Conservation (phyloP, 2,888 invertebrate genomes). For the Empis livida region DNA sequence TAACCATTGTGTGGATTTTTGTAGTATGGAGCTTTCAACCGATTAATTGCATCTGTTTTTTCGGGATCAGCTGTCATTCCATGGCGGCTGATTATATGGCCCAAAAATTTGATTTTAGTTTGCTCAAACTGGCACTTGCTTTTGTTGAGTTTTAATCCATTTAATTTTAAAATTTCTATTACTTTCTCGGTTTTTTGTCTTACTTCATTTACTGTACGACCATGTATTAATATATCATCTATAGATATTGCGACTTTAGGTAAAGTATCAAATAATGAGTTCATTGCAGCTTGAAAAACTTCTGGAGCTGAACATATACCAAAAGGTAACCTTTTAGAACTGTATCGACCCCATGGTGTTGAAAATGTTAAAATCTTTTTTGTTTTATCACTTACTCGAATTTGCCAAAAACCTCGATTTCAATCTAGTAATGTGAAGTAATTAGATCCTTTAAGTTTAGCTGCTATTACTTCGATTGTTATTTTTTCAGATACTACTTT, state of each 20-base stretch:
- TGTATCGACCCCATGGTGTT: neutral
- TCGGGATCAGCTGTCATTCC: conserved; percentile 10
- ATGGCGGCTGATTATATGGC: conserved; percentile 10
- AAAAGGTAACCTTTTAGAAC: neutral
- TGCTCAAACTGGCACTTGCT: conserved; percentile 12
- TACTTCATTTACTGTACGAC: conserved; percentile 10
- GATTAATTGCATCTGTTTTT: conserved; percentile 8
- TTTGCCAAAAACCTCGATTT: too few relatives aligned
- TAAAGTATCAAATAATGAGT: conserved; percentile 5
- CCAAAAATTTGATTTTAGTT: conserved; percentile 3
- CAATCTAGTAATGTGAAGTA: too few relatives aligned
- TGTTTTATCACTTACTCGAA: neutral
- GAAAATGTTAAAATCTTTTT: neutral
- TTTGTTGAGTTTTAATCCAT: conserved; percentile 14
- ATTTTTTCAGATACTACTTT: neutral
- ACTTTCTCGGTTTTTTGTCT: conserved; percentile 10
- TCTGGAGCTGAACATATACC: neutral
- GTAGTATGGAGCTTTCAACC: conserved; percentile 7
- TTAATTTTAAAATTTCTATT: conserved; percentile 8
- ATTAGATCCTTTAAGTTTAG: too few relatives aligned
- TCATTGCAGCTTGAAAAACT: neutral
- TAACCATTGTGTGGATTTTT: neutral
- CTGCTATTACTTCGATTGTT: too few relatives aligned
- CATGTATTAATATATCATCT: conserved; percentile 15
- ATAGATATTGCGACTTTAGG: conserved; percentile 11